These are phyloP conservation scores for Drosophila anomelani DNA, from an alignment of 2,888 invertebrate genomes.

Conservation along the genomic window DNA sequence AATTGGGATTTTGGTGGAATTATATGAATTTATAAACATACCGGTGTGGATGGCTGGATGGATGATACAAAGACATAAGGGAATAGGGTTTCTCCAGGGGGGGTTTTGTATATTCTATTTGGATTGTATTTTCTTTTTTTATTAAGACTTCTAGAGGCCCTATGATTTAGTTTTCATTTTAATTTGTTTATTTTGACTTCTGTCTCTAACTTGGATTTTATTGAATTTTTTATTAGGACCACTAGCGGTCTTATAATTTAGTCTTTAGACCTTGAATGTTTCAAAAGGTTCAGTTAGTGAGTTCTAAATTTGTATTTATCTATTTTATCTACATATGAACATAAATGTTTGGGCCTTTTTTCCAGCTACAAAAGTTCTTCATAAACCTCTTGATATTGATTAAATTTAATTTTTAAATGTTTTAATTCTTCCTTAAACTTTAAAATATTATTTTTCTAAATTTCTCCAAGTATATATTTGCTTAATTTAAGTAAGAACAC, in stretches of 20 bases:
- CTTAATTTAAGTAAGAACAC: no score
- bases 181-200: no score
- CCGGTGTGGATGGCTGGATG: background rate
- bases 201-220: background rate
- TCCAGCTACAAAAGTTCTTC: no score
- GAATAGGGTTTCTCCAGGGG: background rate
- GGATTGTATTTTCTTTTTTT: no score
- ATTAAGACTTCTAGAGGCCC: background rate
- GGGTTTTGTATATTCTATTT: background rate
- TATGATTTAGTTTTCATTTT: background rate
- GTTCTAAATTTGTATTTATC: background rate
- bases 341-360: background rate
- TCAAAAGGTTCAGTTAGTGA: background rate
- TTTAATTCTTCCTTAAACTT: no score
- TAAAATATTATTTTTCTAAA: background rate
- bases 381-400: background rate
- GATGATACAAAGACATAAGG: background rate
- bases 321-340: background rate
- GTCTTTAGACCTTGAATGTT: background rate
- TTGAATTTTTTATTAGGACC: no score
- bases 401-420: no score
- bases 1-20: constrained; percentile 25
- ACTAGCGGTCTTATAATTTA: accelerated
- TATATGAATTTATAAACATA: constrained; percentile 22
- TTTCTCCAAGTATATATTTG: background rate